Conservation (phyloP, 2,888 invertebrate species). For the Drosophila rellima region DNA sequence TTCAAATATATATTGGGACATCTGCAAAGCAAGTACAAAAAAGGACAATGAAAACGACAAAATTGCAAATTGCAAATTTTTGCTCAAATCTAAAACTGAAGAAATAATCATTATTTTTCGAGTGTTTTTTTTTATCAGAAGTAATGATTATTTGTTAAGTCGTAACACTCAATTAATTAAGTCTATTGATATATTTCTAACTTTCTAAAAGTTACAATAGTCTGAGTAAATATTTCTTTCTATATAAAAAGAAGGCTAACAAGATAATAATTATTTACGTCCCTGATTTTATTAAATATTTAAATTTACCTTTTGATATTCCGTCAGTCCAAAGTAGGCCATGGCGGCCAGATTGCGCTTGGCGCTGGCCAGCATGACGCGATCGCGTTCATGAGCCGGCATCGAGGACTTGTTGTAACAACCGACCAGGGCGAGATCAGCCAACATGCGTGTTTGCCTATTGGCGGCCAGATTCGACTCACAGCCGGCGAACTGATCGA, state of each 20-base stretch:
- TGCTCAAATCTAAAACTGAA: too few relatives aligned
- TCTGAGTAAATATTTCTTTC: too few relatives aligned
- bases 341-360: slow-evolving; percentile 97
- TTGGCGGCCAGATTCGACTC: slow-evolving; percentile 97
- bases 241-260: too few relatives aligned
- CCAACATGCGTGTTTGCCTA: slow-evolving; percentile 98
- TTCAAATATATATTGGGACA: slow-evolving; percentile 97
- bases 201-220: too few relatives aligned
- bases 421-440: slow-evolving; percentile 96
- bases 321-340: slow-evolving; percentile 99
- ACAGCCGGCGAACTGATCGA: slow-evolving; percentile 96
- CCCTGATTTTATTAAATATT: background rate
- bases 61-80: too few relatives aligned
- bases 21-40: slow-evolving; percentile 86
- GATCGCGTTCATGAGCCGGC: slow-evolving; percentile 91
- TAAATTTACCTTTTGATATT: slow-evolving; percentile 92
- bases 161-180: too few relatives aligned
- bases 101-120: too few relatives aligned
- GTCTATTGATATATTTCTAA: too few relatives aligned
- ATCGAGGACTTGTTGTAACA: slow-evolving; percentile 96
- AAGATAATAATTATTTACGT: too few relatives aligned
- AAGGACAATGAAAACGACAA: too few relatives aligned
- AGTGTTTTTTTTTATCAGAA: too few relatives aligned
- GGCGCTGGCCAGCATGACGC: slow-evolving; percentile 96
- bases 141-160: too few relatives aligned